Base-by-base conservation (phyloP, 2,797 vertebrate species). In the Uromys caudimaculatus region DNA sequence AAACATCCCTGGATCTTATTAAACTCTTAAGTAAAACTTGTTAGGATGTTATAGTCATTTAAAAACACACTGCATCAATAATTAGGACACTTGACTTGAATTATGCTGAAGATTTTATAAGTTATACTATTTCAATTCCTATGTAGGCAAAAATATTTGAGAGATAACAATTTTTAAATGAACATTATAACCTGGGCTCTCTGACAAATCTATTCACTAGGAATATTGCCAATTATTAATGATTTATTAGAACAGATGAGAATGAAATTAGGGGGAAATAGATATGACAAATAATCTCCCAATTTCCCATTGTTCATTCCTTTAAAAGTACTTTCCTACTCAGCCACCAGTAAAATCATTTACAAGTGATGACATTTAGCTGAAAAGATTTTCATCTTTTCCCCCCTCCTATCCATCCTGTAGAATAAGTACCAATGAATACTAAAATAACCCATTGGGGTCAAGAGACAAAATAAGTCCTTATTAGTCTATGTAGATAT, bases 291-390 rank as follows among this genome's bases (percentile, higher is more conserved):
- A 97, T 93, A 97, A 93, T 96, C 69, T 97, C 52, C 93, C 95
- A 97, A 96, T 95, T 96, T 94, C 82, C 94, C 90, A 93, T 94
- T 97, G 94, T 94, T 95, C 93, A 94, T 94, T 96, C 90, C 94
- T 89, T 97, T 97, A 95, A 97, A 96, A 96, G 89, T 94, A 83
- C 79, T 95, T 97, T 95, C 83, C 93, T 56, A 96, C 82, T 91
- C 81, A 95, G 85, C 78, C 81, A 96, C 93, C 78, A 96, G 90
- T 97, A 94, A 95, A 97, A 94, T 95, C 67, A 96, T 96, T 97
- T 97, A 96, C 82, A 96, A 97, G 81, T 95, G 94, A 97, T 97
- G 94, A 96, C 95, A 97, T 94, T 95, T 97, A 96, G 93, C 96
- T 94, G 84, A 95, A 96, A 96, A 97, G 96, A 97, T 94, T 97